Base-by-base conservation (phyloP, 2,888 invertebrate genomes). In the Hedychridium roseum region DNA sequence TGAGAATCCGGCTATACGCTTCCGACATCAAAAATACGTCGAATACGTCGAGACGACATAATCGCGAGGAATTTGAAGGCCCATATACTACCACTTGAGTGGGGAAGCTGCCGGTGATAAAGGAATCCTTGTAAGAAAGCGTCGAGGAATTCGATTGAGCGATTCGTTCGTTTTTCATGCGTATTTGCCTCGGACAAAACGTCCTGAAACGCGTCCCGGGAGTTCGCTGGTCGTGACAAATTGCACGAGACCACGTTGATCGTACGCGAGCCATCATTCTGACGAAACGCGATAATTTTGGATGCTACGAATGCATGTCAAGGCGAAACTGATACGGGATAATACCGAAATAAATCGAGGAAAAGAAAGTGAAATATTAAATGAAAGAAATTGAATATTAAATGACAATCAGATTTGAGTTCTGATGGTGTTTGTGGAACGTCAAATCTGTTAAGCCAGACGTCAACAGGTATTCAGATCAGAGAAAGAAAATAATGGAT, bases 61-160 rank as follows among this genome's bases (percentile, higher is more conserved):
- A 39, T 18, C 37, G 32, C 21, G 14, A 31, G 12, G 21, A n/a
- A n/a, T n/a, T n/a, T n/a, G n/a, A n/a, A n/a, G n/a, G n/a, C n/a
- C n/a, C n/a, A n/a, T n/a, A n/a, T n/a, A n/a, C n/a, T n/a, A n/a
- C n/a, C n/a, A n/a, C n/a, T n/a, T n/a, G n/a, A n/a, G 15, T 15
- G 20, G 7, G 41, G 40, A 48, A 49, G 27, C 36, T 23, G 44
- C 14, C 37, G 49, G 49, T 51, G 62, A 53, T 46, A 45, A 39
- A 45, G 60, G 60, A 53, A 60, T 64, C 46, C 37, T 21, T 31
- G 50, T 41, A 55, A 63, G 50, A 53, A 57, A 37, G 42, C 39
- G 44, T 30, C 42, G 45, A 34, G 53, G 60, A 60, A 63, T 63
- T 59, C 57, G 55, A 64, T 63, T 45, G 43, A 32, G 54, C 48